A percentile compares a stretch with the other conserved stretches of the same genome.
phyloP scores from a whole-genome alignment of 2,113 vertebrate species.

The Microcebus griseorufus region DNA sequence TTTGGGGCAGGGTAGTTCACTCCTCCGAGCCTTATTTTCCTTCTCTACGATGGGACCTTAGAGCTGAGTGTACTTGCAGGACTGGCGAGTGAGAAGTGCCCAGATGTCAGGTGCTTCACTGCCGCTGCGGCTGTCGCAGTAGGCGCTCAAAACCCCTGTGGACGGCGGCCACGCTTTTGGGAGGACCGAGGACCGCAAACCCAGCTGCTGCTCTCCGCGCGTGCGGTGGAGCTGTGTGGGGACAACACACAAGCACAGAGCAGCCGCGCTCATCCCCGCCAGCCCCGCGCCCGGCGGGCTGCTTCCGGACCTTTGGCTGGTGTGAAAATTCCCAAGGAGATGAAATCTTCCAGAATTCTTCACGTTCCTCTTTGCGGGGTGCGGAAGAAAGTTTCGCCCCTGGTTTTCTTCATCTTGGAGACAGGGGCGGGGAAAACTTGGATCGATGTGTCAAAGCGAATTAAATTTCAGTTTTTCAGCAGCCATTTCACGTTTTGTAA shows the following conservation, averaged over 20 bases:
- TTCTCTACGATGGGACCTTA: not conserved
- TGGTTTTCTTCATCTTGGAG: not conserved
- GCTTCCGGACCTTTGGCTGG: not conserved
- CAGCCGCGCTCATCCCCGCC: accelerated
- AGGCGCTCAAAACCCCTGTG: not conserved
- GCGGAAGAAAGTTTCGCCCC: not conserved
- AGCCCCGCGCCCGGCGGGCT: accelerated
- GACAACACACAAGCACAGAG: accelerated
- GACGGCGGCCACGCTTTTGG: not conserved
- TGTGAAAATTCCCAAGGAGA: not conserved
- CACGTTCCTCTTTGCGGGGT: not conserved
- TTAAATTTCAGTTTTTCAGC: not conserved
- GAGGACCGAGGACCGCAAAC: not conserved
- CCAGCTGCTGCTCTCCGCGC: accelerated
- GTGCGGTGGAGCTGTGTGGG: accelerated
- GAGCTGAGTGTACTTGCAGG: not conserved
- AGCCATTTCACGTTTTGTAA: not conserved
- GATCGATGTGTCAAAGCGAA: not conserved
- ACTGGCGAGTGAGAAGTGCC: not conserved
- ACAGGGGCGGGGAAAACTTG: not conserved
- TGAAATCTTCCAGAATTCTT: not conserved
- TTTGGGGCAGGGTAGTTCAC: not conserved
- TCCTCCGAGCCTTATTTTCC: not conserved
- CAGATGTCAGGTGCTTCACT: not conserved
- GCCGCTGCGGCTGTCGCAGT: not conserved